These are phyloP conservation scores for Cyphotilapia sp. DNA, from an alignment of 2,113 vertebrate species.

Conservation along the genomic window DNA sequence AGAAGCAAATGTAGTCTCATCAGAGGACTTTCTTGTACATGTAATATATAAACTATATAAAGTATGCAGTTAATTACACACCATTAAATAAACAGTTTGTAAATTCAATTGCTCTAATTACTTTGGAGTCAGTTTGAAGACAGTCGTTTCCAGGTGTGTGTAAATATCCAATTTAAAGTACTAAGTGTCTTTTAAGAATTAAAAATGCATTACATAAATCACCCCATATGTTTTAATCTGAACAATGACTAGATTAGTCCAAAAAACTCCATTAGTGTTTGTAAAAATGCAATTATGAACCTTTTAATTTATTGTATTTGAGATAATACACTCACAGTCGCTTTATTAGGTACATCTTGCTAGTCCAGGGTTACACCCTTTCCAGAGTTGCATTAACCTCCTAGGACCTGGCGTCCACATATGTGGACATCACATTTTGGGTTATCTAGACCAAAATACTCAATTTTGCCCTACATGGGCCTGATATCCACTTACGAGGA, in stretches of 20 bases:
- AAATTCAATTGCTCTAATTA: constrained; percentile 1
- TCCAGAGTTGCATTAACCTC: background rate
- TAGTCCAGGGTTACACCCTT: rapidly evolving
- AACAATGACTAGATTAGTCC: background rate
- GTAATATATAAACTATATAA: background rate
- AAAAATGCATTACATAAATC: background rate
- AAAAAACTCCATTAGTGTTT: background rate
- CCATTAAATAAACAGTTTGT: constrained; percentile 6
- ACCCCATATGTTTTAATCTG: background rate
- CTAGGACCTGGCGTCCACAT: too few species aligned
- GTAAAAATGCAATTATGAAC: background rate
- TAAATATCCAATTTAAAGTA: background rate
- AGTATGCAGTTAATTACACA: constrained; percentile 4
- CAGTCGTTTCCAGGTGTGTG: background rate
- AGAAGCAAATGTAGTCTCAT: background rate
- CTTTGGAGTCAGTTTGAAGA: background rate
- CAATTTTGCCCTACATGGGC: too few species aligned
- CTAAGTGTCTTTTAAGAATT: background rate
- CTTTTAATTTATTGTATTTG: background rate
- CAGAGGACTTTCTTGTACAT: background rate
- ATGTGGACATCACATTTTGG: too few species aligned
- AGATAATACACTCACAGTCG: background rate
- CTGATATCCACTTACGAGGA: too few species aligned
- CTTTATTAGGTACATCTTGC: background rate
- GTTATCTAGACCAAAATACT: too few species aligned